Base-by-base conservation (phyloP, 2,113 vertebrate genomes). In the Bubalus kerabau region DNA sequence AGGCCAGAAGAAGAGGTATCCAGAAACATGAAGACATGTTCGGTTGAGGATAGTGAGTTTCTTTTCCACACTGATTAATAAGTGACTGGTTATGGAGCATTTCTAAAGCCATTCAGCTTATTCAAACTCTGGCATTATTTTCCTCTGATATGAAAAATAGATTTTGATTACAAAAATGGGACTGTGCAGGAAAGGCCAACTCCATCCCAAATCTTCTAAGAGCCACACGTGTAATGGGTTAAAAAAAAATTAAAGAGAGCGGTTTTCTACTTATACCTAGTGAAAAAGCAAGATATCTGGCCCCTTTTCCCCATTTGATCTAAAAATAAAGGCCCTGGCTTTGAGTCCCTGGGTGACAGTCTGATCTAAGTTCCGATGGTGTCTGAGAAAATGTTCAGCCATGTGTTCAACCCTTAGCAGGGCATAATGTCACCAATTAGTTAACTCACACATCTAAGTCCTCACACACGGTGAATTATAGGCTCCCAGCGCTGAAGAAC, bases 281-380 rank as follows among this genome's bases (percentile, higher is more conserved):
- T 57, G 57, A 50, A 64, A 48, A 60, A 14, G 80, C 36, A 96
- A 93, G 87, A 5, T 23, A 50, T 46, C 48, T 56, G 40, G 46
- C 36, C 57, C 50, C 24, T 7, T 85, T 91, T 91, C 46, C 67
- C 62, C n/a, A 86, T 76, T 46, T 94, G 71, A 95, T 97, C 91
- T 95, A 97, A 97, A 98, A 97, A 98, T 96, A 98, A 96, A 97
- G 87, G 32, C 43, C 54, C 50, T 23, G 1, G 36, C 74, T 97
- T 95, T 88, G 43, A 92, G 36, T 88, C 50, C 64, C 96, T 87
- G 11, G 16, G 62, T 52, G 16, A 97, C 67, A 24, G 26, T 81
- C 81, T 95, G 87, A 96, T 90, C 84, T 93, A 76, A 89, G 82
- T n/a, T 96, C 95, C 48, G 87, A 88, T 87, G 92, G 81, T 80